Evolutionary conservation across 2,797 vertebrate genomes (phyloP), one percentile per base, ranked within the genome.

Genomic region (Furcifer pardalis): DNA sequence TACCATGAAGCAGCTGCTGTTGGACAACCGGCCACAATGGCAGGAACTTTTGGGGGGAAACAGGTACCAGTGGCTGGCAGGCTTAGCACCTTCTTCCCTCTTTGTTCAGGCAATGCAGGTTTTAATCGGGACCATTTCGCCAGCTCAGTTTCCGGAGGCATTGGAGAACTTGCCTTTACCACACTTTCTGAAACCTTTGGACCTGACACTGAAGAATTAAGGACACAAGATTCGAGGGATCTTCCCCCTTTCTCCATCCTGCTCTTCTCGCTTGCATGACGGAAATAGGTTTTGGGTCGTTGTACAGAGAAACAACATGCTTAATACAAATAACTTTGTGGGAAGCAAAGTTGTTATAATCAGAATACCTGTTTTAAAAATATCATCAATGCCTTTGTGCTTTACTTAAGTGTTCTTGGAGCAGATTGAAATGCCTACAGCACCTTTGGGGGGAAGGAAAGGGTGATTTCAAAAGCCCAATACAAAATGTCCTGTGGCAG

Each of bases 71-170:
- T 98, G 98, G 97, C 92, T 99, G 82, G 92, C 96, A 0, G 98
- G 97, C 9, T 89, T 94, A 79, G 93, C 96, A 1, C 98, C 98
- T 0, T 96, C 97, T 0, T 96, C 97, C 0, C 97, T 99, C 25
- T 97, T 98, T 42, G 94, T 97, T 0, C 78, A 96, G 66, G 96
- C 98, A 69, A 98, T 99, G 95, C 96, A 98, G 89, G 97, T 95
- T 89, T 91, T 99, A 90, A 97, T 97, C 76, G 94, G 94, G 75
- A 95, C 95, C 21, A 97, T 97, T 68, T 94, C 97, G 0, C 95
- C 96, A 0, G 93, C 96, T 74, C 95, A 95, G 78, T 97, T 97
- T 89, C 96, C 96, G 0, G 96, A 97, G 90, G 96, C 95, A 79
- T 96, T 99, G 87, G 95, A 96, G 1, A 89, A 95, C 46, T 93